Conservation (phyloP, 2,113 vertebrate genomes). For the Silurus meridionalis region DNA sequence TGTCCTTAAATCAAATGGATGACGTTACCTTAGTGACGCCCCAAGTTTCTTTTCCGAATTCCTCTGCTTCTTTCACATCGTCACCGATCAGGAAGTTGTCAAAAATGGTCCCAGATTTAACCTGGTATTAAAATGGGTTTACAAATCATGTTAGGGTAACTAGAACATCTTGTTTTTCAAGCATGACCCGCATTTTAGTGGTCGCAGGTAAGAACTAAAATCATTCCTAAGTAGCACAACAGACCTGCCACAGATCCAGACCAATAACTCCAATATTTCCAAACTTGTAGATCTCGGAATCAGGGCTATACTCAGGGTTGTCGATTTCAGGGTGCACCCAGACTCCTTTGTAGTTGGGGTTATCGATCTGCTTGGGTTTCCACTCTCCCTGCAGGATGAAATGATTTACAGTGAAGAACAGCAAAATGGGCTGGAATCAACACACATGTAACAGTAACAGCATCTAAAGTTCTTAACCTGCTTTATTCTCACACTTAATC, state of each 20-base stretch:
- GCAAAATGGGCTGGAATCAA: background rate
- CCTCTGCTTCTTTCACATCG: conserved; percentile 78
- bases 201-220: background rate
- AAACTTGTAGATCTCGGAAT: conserved; percentile 77
- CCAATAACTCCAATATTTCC: conserved; percentile 77
- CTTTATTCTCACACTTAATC: background rate
- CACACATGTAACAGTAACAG: background rate
- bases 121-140: conserved; percentile 61
- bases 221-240: background rate
- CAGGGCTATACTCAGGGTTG: conserved; percentile 72
- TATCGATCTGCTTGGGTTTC: conserved; percentile 79
- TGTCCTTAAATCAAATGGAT: background rate
- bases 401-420: background rate
- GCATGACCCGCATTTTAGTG: background rate
- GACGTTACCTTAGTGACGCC: conserved; percentile 75
- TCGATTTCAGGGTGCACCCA: conserved; percentile 84
- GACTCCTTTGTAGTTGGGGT: conserved; percentile 76
- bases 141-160: background rate
- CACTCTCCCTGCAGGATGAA: conserved; percentile 73
- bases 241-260: conserved; percentile 88
- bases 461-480: background rate
- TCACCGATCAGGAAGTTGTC: conserved; percentile 83
- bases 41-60: conserved; percentile 79
- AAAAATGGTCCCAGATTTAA: conserved; percentile 86
- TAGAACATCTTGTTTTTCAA: background rate